Base-by-base conservation (phyloP, 2,888 invertebrate species). In the Listrodromus nycthemerus region DNA sequence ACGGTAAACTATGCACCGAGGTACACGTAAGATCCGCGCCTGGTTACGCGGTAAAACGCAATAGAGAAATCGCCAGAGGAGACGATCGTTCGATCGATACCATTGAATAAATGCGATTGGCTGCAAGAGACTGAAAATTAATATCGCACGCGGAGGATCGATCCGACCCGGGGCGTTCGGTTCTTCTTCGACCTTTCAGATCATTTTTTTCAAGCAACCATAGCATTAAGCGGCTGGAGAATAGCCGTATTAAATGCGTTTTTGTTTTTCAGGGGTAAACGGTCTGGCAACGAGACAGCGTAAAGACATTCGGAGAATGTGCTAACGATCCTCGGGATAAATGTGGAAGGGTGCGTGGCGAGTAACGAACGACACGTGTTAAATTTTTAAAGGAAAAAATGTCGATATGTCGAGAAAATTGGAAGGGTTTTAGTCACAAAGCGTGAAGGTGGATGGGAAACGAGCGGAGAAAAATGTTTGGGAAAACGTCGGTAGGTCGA, bases 71-170 rank as follows among this genome's bases (percentile, higher is more conserved):
- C 77, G 83, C 83, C 83, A 48, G 45, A 50, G 78, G 80, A 77
- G 41, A 41, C 75, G 80, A 80, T 77, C 80, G 27, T 1, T 27
- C 80, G 80, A 81, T 81, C 73, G 80, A 84, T 81, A 80, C 83
- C 70, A 77, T 77, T 76, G 58, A 48, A 80, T 77, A 83, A 77
- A 83, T 80, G 66, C 67, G 58, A 83, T 80, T 80, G 80, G 63
- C 50, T 45, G 21, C 24, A 24, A 19, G 41, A 37, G 27, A 63
- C 19, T 50, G 83, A 71, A 70, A 45, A 76, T 71, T 80, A 80
- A 80, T 83, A 80, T 80, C 65, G 13, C 24, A 8, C 7, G 45
- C n/a, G n/a, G 37, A 58, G 21, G 69, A 69, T 27, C 27, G 50
- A 69, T 69, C 4, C 16, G 27, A 27, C 16, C 24, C 0, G 19